phyloP scores from a whole-genome alignment of 2,888 invertebrate genomes.

The Sisyra terminalis region DNA sequence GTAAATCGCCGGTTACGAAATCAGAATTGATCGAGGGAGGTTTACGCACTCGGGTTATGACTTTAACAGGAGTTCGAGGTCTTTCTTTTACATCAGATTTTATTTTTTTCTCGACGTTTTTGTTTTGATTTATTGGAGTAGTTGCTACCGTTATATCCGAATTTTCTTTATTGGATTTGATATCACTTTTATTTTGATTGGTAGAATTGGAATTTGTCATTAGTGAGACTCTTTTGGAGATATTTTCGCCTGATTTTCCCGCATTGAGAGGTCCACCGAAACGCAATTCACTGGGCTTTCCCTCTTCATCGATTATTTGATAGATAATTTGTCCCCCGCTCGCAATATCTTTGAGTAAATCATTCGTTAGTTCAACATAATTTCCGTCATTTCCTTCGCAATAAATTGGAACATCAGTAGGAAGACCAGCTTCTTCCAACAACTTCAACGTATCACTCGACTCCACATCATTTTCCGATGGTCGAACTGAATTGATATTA shows the following conservation, averaged over 20 bases:
- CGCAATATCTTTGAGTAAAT: constrained; percentile 7
- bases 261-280: constrained; percentile 1
- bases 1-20: no score
- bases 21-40: no score
- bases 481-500: background rate
- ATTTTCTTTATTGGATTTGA: no score
- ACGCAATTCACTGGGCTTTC: constrained; percentile 6
- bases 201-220: no score
- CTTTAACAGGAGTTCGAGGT: no score
- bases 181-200: no score
- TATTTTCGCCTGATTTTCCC: background rate
- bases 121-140: no score
- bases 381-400: constrained; percentile 5
- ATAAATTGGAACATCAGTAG: constrained; percentile 8
- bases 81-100: no score
- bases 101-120: no score
- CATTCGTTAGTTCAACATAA: constrained; percentile 6
- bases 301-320: constrained; percentile 8
- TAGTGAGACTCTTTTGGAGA: no score
- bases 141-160: no score
- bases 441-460: constrained; percentile 3
- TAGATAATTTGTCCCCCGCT: constrained; percentile 7
- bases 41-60: no score
- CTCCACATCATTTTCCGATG: background rate
- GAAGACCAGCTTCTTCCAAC: constrained; percentile 6